Percentiles rank a stretch among this genome's conserved stretches.
These are phyloP conservation scores for Enteromius afrohamiltoni DNA, from an alignment of 2,797 vertebrate genomes.

Conservation along the genomic window DNA sequence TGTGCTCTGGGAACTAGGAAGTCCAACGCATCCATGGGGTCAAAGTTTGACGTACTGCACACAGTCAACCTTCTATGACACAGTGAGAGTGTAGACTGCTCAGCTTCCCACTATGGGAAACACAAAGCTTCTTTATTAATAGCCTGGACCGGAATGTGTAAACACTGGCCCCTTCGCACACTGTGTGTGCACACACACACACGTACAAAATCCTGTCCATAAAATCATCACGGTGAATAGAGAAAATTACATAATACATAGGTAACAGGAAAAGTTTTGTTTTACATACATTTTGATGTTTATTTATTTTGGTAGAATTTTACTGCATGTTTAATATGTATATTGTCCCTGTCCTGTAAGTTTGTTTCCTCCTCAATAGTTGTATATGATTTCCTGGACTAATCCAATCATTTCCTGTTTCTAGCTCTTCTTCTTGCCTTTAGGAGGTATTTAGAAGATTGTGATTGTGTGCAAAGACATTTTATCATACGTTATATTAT, in stretches of 20 bases:
- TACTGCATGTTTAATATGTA: neutral
- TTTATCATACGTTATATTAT: neutral
- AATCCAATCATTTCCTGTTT: neutral
- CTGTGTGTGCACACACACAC: conserved; percentile 1
- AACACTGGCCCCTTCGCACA: conserved; percentile 54
- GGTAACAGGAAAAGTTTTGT: neutral
- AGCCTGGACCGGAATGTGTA: conserved; percentile 58
- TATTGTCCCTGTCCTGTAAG: neutral
- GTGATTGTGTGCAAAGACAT: neutral
- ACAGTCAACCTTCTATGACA: conserved; percentile 34
- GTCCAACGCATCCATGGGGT: conserved; percentile 51
- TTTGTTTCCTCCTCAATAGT: neutral
- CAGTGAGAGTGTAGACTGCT: conserved; percentile 39
- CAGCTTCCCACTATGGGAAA: conserved; percentile 55
- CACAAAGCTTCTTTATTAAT: conserved; percentile 61
- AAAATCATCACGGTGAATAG: neutral
- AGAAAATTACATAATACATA: neutral
- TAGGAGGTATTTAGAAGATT: neutral
- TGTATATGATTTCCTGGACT: neutral
- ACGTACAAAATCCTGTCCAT: neutral
- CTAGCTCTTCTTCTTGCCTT: neutral
- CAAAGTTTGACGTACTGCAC: conserved; percentile 53
- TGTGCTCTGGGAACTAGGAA: conserved; percentile 57
- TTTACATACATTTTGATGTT: neutral
- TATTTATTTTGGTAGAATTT: neutral